Evolutionary conservation across 2,888 invertebrate species (phyloP), one percentile per base, ranked within the genome.

Genomic region (Actias luna): DNA sequence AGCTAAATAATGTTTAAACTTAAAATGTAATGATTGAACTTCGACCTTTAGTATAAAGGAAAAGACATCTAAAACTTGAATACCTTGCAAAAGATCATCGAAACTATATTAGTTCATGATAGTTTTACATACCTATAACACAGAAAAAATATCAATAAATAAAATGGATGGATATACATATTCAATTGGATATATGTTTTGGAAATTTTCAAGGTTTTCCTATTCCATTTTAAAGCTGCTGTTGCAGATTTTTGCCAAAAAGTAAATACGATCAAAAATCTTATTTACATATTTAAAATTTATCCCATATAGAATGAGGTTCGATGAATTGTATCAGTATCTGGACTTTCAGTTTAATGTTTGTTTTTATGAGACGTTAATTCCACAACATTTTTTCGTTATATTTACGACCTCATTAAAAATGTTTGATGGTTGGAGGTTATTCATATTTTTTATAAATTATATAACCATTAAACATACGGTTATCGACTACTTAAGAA

Each of bases 341-440:
- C 25, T 25, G 42, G 18, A 42, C 14, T 4, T 52, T 25, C 50
- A 5, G 27, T 12, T 2, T 22, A 12, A 27, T 52, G 50, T 8
- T 52, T 25, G 12, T 52, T 52, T 52, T 52, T 52, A 52, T 52
- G 50, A 27, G 27, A 52, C 46, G 46, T 8, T 46, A 46, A 46
- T 46, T 46, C 22, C 46, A 22, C 22, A 46, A 3, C 12, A 42
- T 46, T 2, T 22, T 22, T n/a, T 46, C 8, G 8, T 46, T 8
- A 22, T 46, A 22, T 46, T 46, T 46, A 46, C 22, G 22, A 46
- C 22, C 7, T n/a, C 46, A n/a, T 22, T 46, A 46, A 46, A 46
- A 46, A 22, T 39, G 36, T 39, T 16, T 39, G 16, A 16, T 16
- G 36, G 33, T 33, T 39, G 16, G 4, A 2, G 33, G 36, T 39